Evolutionary conservation across 2,888 invertebrate genomes (phyloP), one percentile per base, ranked within the genome.

Genomic region (Tipula lateralis): DNA sequence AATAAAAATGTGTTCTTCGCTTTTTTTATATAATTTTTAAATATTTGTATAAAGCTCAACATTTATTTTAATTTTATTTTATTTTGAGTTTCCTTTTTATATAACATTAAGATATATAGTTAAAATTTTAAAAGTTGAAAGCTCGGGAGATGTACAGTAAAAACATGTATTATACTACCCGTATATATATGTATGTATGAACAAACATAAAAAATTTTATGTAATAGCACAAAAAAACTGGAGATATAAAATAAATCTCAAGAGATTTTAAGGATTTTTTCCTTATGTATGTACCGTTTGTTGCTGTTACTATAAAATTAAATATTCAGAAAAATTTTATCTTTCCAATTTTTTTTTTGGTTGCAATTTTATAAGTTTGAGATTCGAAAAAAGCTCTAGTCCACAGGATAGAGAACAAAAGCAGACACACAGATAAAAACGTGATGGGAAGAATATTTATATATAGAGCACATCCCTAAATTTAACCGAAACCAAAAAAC

Each of bases 81-180:
- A 24, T 24, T 66, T 66, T 66, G 3, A 9, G 19, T 66, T 66
- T 66, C 66, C 66, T 24, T 66, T 66, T 66, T 66, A 24, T n/a
- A n/a, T 66, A 66, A 66, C 66, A 66, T 66, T 66, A 66, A 66
- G 66, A 66, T 66, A 66, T 66, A 66, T 66, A 66, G 66, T 66
- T 66, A 66, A 66, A 66, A 66, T 24, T 66, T 19, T 66, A 66
- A 66, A 66, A 66, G 66, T 66, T 66, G 66, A 66, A 66, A 66
- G 24, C 66, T 66, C 66, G 19, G 24, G 66, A 66, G 66, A 66
- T 44, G 7, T 39, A 66, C 66, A 24, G 66, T 50, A 19, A 50
- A 50, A 50, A 50, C 44, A 50, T 50, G 44, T 66, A 44, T n/a
- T n/a, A n/a, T n/a, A n/a, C n/a, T n/a, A n/a, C n/a, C n/a, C n/a